Conservation (phyloP, 2,113 vertebrate genomes). For the Delphinapterus leucas region DNA sequence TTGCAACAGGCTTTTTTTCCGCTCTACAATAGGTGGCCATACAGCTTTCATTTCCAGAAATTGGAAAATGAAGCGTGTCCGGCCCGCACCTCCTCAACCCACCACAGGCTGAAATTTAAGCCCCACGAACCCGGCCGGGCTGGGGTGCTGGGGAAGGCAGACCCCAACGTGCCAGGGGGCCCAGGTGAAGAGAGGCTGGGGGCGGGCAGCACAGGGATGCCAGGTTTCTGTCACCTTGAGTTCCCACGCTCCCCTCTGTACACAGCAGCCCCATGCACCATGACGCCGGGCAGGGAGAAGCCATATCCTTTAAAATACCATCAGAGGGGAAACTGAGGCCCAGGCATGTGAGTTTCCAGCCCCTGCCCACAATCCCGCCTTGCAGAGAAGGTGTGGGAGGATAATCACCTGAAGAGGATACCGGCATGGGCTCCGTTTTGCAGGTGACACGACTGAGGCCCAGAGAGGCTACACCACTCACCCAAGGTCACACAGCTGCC, state of each 20-base stretch:
- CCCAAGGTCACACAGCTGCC: neutral
- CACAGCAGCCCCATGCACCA: rapidly evolving
- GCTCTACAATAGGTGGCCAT: slow-evolving; percentile 49
- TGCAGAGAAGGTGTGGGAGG: neutral
- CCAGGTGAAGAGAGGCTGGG: neutral
- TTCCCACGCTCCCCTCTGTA: neutral
- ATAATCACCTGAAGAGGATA: neutral
- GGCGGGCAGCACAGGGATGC: neutral
- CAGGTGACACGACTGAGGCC: neutral
- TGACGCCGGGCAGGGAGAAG: neutral
- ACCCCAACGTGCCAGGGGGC: slow-evolving; percentile 16
- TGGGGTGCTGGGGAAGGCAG: slow-evolving; percentile 22
- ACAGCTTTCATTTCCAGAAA: slow-evolving; percentile 66
- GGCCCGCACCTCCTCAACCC: neutral
- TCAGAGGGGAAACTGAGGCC: neutral
- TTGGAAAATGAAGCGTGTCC: slow-evolving; percentile 66
- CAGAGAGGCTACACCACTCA: neutral
- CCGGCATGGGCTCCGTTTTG: neutral
- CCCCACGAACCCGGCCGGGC: neutral
- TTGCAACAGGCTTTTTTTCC: slow-evolving; percentile 44
- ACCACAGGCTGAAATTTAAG: slow-evolving; percentile 53
- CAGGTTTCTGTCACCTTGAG: slow-evolving; percentile 30
- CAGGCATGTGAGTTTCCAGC: neutral
- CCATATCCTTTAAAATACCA: neutral
- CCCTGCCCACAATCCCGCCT: neutral